phyloP scores from a whole-genome alignment of 2,797 vertebrate genomes.

The Protosalanx chinensis region DNA sequence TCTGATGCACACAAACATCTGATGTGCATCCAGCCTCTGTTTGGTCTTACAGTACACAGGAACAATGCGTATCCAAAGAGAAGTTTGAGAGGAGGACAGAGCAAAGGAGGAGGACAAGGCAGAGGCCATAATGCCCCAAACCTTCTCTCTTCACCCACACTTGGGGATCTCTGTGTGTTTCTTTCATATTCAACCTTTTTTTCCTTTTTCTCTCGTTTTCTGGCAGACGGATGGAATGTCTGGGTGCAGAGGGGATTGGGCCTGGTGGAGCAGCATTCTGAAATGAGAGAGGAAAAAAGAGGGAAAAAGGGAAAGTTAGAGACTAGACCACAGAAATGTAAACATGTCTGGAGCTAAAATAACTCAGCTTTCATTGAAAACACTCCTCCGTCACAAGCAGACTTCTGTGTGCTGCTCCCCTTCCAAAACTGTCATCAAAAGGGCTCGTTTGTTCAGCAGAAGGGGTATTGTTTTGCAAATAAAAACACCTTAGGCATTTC shows the following conservation, averaged over 20 bases:
- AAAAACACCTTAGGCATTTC: constrained; percentile 32
- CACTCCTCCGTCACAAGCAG: constrained; percentile 83
- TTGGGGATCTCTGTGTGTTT: constrained; percentile 68
- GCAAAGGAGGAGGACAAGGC: neutral
- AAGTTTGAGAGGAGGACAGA: neutral
- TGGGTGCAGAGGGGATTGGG: constrained; percentile 76
- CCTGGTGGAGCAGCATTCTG: constrained; percentile 79
- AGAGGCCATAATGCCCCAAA: constrained; percentile 12
- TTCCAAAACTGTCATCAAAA: constrained; percentile 78
- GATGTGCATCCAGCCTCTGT: neutral
- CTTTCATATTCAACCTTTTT: constrained; percentile 53
- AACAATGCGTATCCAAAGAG: neutral
- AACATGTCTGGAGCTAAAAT: constrained; percentile 93
- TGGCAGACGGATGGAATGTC: constrained; percentile 92
- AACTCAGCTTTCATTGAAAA: constrained; percentile 89
- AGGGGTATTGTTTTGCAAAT: constrained; percentile 64
- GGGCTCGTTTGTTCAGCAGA: constrained; percentile 78
- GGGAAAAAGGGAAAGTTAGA: constrained; percentile 82
- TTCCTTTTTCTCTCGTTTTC: constrained; percentile 70
- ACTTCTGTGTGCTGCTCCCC: constrained; percentile 81
- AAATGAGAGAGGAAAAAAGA: constrained; percentile 85
- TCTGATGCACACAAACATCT: neutral
- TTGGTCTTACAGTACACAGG: neutral
- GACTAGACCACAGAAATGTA: constrained; percentile 94
- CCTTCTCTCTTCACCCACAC: constrained; percentile 40